Evolutionary conservation across 1,140 invertebrate genomes (phyloP).

Genomic region (Sycophila sp.): DNA sequence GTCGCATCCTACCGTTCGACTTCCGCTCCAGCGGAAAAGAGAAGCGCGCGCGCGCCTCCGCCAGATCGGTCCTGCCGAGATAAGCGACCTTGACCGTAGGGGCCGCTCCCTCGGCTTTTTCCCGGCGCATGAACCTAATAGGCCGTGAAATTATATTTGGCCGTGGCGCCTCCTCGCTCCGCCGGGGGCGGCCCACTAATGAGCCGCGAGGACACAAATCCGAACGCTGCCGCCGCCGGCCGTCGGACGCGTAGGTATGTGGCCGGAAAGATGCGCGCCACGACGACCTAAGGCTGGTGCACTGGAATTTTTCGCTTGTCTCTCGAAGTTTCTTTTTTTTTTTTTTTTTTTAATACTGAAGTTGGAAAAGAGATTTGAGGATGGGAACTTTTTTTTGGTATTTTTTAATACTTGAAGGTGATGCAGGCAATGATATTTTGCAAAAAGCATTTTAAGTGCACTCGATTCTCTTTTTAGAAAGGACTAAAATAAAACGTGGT

Average conservation of each 20-base stretch:
- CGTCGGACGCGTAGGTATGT: slow-evolving; percentile 28
- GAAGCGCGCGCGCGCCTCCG: not conserved
- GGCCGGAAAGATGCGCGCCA: too few species aligned
- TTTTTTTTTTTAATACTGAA: too few species aligned
- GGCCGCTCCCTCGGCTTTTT: not conserved
- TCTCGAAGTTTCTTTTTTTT: too few species aligned
- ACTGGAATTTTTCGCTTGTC: too few species aligned
- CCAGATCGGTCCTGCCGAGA: not conserved
- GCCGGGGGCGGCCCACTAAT: slow-evolving; percentile 5
- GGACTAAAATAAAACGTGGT: too few species aligned
- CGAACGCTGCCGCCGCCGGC: slow-evolving; percentile 25
- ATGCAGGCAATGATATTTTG: too few species aligned
- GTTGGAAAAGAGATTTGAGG: too few species aligned
- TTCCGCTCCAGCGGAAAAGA: not conserved
- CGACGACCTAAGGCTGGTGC: too few species aligned
- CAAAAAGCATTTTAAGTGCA: too few species aligned
- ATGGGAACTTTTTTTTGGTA: too few species aligned
- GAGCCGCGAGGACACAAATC: slow-evolving; percentile 20
- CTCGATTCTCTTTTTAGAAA: too few species aligned
- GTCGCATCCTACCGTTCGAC: not conserved
- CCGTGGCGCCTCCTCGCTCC: not conserved
- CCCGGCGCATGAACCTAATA: not conserved
- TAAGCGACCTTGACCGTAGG: slow-evolving; percentile 17
- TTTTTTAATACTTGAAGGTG: too few species aligned
- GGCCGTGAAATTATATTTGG: slow-evolving; percentile 31